Evolutionary conservation across 2,888 invertebrate species (phyloP), one percentile per base, ranked within the genome.

Genomic region (Rotaria magnacalcarata): DNA sequence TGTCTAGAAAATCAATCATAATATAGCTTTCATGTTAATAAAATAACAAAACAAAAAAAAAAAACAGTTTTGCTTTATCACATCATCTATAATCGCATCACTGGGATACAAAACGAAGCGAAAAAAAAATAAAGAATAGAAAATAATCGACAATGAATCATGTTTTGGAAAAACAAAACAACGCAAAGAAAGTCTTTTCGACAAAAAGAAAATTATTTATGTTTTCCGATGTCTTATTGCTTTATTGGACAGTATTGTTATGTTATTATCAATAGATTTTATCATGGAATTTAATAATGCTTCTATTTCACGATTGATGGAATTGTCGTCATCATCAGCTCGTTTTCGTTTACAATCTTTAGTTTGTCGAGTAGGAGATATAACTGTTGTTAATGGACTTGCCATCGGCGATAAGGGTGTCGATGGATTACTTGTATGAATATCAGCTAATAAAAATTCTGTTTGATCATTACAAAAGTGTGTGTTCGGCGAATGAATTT

Each of bases 341-440:
- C 34, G 67, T 67, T 67, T 67, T 19, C 67, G 67, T 67, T 67
- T 67, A 19, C 0, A 60, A 60, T 27, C 27, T 60, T 60, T 11
- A 60, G 14, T 1, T 52, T 52, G 50, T 11, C 11, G 50, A 52
- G 3, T 52, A 52, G 54, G 19, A 8, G 54, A 54, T 21, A 54
- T 54, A 54, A 21, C 54, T 21, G 5, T 10, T 21, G 21, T 54
- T 7, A 34, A 19, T 34, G 67, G 67, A 56, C 56, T 56, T 24
- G 8, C 24, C 56, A 56, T 24, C 10, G 67, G 27, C 24, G 67
- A 34, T 34, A 67, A 19, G 34, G 67, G 19, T 67, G 67, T 67
- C 19, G 67, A 67, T 27, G 34, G 19, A 67, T 67, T 67, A 67
- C 67, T 67, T 67, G 67, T 67, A 34, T 34, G 67, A 67, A 67